Evolutionary conservation across 2,888 invertebrate genomes (phyloP).

Genomic region (Chrysolina haemoptera): DNA sequence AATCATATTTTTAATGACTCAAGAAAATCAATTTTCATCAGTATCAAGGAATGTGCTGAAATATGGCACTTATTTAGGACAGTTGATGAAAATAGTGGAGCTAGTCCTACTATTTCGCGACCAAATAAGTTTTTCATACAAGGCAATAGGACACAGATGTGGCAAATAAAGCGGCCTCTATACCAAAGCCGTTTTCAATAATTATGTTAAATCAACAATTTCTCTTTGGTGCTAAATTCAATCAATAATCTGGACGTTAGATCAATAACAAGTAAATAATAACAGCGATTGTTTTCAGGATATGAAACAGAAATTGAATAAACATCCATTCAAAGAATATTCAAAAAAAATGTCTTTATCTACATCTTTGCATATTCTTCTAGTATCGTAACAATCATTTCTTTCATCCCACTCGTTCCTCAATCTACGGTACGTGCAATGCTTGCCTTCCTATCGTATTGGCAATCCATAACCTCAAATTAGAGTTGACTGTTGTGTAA

Average conservation of each 20-base stretch:
- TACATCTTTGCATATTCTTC: conserved; percentile 1
- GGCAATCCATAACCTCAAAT: conserved; percentile 68
- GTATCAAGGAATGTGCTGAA: neutral
- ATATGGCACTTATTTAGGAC: conserved; percentile 11
- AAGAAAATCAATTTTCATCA: neutral
- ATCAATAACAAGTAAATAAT: conserved; percentile 14
- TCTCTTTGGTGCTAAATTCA: conserved; percentile 17
- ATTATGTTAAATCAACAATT: neutral
- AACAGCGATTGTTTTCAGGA: conserved; percentile 12
- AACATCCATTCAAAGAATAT: neutral
- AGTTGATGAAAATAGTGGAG: neutral
- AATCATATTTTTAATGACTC: neutral
- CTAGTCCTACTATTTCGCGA: neutral
- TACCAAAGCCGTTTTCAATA: neutral
- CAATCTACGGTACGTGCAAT: conserved; percentile 14
- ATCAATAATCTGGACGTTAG: neutral
- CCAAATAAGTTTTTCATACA: neutral
- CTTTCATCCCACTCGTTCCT: neutral
- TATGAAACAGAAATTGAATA: conserved; percentile 12
- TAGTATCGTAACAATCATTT: neutral
- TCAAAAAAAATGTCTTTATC: neutral
- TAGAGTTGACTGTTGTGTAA: conserved; percentile 70
- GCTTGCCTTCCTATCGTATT: conserved; percentile 66
- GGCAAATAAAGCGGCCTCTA: conserved; percentile 18
- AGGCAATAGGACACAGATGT: conserved; percentile 4